phyloP scores from a whole-genome alignment of 2,797 vertebrate genomes.

The Zalophus californianus region DNA sequence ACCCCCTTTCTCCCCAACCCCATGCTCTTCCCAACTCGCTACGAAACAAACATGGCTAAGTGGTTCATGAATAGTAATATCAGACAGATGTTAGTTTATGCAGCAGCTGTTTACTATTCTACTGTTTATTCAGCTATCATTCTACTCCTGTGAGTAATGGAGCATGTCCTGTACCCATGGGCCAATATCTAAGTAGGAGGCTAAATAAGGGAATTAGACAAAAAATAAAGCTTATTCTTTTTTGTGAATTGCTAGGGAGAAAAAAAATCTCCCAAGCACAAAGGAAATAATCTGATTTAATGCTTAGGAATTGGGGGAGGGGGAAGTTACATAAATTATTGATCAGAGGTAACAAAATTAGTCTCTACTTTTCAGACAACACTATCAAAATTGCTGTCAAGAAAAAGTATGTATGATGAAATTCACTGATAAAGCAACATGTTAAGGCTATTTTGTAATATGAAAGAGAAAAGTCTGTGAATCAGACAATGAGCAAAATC shows the following conservation, averaged over 20 bases:
- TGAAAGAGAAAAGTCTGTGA: constrained; percentile 37
- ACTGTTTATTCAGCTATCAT: neutral
- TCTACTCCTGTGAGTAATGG: neutral
- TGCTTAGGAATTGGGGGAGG: neutral
- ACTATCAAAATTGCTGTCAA: neutral
- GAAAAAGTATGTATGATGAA: constrained; percentile 59
- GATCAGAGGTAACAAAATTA: constrained; percentile 39
- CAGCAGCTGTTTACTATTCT: neutral
- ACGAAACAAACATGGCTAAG: neutral
- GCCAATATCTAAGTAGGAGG: neutral
- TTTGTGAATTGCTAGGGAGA: neutral
- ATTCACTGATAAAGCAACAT: constrained; percentile 31
- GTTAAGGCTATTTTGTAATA: constrained; percentile 5
- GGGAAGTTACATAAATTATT: neutral
- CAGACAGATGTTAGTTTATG: neutral
- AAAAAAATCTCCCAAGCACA: neutral
- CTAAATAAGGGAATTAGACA: neutral
- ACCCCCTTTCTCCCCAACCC: neutral
- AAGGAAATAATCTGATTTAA: neutral
- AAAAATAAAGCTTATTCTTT: constrained; percentile 17
- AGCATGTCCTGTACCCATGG: neutral
- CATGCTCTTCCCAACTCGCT: neutral
- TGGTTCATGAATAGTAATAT: neutral
- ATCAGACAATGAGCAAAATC: neutral
- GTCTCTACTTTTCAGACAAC: constrained; percentile 54